Evolutionary conservation across 2,888 invertebrate genomes (phyloP).

Genomic region (Adelognathus sp.): DNA sequence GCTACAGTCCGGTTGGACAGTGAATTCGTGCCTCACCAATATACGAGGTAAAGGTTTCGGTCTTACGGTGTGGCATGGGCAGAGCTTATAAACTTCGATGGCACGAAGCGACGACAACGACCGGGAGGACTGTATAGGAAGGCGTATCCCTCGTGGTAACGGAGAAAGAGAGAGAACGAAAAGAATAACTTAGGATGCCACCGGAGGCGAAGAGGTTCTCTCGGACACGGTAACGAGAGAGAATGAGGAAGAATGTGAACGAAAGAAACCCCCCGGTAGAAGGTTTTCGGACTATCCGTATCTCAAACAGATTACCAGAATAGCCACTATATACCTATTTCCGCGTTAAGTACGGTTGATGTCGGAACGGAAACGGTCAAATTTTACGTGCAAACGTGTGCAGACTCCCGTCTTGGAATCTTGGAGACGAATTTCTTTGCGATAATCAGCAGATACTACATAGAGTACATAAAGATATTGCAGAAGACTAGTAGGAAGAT

Average conservation of each 20-base stretch:
- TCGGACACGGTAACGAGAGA: conserved; percentile 30
- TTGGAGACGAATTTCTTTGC: background rate
- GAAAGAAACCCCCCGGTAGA: conserved; percentile 6
- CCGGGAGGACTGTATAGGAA: background rate
- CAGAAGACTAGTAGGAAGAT: background rate
- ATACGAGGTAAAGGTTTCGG: conserved; percentile 23
- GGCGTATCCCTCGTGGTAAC: conserved; percentile 6
- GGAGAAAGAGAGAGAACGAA: conserved; percentile 3
- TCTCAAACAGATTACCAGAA: conserved; percentile 15
- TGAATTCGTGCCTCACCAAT: conserved; percentile 51
- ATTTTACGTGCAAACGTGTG: conserved; percentile 19
- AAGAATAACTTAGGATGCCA: conserved; percentile 38
- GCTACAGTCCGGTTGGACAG: conserved; percentile 30
- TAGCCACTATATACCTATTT: background rate
- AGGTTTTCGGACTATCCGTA: conserved; percentile 33
- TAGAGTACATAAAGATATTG: background rate
- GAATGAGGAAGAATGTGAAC: conserved; percentile 42
- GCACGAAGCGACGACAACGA: conserved; percentile 30
- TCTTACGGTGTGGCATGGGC: too few relatives aligned
- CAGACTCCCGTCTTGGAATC: conserved; percentile 8
- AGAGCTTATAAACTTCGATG: conserved; percentile 38
- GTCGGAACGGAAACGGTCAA: background rate
- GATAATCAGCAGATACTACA: too few relatives aligned
- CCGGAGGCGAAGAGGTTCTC: conserved; percentile 32
- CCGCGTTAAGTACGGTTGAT: background rate